phyloP scores from a whole-genome alignment of 1,140 invertebrate species.

The Trichonephila clavata region DNA sequence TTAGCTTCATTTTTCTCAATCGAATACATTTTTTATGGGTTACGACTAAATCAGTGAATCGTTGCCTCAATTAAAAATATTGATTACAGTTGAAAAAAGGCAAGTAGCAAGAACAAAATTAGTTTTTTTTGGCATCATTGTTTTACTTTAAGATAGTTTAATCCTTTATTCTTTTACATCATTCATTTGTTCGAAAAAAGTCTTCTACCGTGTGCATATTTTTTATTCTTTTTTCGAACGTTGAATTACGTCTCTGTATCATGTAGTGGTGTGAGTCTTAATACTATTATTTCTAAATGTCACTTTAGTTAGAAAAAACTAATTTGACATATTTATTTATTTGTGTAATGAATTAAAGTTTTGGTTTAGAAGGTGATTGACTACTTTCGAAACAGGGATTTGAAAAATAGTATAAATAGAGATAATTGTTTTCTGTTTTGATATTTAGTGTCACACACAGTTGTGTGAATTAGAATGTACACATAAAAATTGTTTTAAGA shows the following conservation, averaged over 20 bases:
- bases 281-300: not conserved
- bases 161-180: constrained; percentile 13
- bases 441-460: no score
- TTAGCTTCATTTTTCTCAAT: not conserved
- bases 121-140: not conserved
- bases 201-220: not conserved
- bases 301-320: not conserved
- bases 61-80: constrained; percentile 35
- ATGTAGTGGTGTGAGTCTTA: not conserved
- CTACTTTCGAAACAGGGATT: no score
- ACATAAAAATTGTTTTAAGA: no score
- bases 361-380: no score
- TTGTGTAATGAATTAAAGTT: no score
- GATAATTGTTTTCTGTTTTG: no score
- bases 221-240: not conserved
- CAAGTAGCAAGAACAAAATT: not conserved
- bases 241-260: not conserved
- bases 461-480: no score
- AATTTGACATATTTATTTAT: no score
- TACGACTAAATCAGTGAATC: not conserved
- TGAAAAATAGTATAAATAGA: no score
- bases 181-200: not conserved
- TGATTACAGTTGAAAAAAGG: not conserved
- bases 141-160: constrained; percentile 31
- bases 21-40: constrained; percentile 23